A percentile compares a stretch with the other conserved stretches of the same genome.
These are phyloP conservation scores for Dasyurus viverrinus DNA, from an alignment of 2,113 vertebrate genomes.

Conservation along the genomic window DNA sequence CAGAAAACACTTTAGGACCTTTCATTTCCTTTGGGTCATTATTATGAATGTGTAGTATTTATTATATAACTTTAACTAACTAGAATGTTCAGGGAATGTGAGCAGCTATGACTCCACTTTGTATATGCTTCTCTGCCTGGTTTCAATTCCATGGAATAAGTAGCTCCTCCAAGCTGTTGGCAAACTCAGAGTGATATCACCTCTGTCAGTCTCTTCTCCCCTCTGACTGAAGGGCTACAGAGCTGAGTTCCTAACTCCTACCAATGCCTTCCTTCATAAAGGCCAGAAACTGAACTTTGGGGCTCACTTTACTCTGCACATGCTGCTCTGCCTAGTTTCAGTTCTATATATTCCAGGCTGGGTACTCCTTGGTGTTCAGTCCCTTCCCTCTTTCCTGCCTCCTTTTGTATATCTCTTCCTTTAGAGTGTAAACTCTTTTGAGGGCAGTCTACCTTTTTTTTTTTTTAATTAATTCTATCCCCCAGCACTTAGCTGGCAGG, in stretches of 20 bases:
- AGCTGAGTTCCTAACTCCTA: background rate
- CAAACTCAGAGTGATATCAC: background rate
- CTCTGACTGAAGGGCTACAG: background rate
- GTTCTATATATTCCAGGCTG: background rate
- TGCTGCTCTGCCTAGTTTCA: background rate
- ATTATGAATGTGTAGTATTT: background rate
- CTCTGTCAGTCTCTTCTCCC: background rate
- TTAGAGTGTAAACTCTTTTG: background rate
- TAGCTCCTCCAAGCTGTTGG: background rate
- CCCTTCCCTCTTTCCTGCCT: background rate
- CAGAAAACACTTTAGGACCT: background rate
- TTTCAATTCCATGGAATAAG: background rate
- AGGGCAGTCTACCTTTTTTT: background rate
- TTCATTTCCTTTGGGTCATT: background rate
- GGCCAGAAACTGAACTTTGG: background rate
- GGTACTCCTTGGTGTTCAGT: background rate
- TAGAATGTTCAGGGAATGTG: background rate
- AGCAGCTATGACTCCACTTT: background rate
- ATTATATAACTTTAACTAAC: background rate
- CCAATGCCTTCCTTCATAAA: background rate
- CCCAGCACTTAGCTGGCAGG: background rate
- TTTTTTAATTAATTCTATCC: background rate
- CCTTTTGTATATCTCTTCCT: background rate
- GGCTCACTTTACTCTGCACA: background rate
- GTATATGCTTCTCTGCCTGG: background rate